A percentile compares a stretch with the other conserved stretches of the same genome.
Evolutionary conservation across 2,797 vertebrate genomes (phyloP).

Genomic region (Microctenopoma stevenorrisi): DNA sequence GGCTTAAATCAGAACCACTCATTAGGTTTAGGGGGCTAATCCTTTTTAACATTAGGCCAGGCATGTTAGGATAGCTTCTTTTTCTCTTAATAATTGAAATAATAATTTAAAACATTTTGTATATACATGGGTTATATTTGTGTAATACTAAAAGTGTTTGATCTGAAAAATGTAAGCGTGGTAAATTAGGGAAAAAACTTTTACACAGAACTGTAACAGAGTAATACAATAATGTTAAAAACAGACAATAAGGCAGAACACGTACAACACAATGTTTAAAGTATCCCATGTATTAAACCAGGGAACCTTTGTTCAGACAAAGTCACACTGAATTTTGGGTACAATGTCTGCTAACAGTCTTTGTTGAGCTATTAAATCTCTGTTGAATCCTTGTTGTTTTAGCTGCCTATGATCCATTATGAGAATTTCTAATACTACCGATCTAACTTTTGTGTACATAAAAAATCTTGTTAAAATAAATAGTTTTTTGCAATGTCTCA

Average conservation of each 20-base stretch:
- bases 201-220: not conserved
- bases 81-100: too few relatives aligned
- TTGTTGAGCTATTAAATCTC: conserved; percentile 1
- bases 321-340: not conserved
- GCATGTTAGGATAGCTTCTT: too few relatives aligned
- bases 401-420: conserved; percentile 6
- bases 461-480: conserved; percentile 51
- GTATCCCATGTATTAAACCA: not conserved
- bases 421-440: conserved; percentile 12
- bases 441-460: conserved; percentile 3
- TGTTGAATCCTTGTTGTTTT: conserved; percentile 7
- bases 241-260: not conserved
- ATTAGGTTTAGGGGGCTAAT: too few relatives aligned
- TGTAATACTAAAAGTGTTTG: too few relatives aligned
- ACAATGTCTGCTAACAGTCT: not conserved
- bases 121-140: too few relatives aligned
- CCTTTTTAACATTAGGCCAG: too few relatives aligned
- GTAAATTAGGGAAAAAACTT: too few relatives aligned
- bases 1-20: too few relatives aligned
- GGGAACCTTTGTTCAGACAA: not conserved
- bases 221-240: conserved; percentile 5
- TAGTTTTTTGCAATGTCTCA: conserved; percentile 6
- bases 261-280: not conserved
- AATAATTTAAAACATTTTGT: too few relatives aligned
- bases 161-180: too few relatives aligned